These are phyloP conservation scores for Mesoclemmys tuberculata DNA, from an alignment of 2,113 vertebrate species.

Conservation along the genomic window DNA sequence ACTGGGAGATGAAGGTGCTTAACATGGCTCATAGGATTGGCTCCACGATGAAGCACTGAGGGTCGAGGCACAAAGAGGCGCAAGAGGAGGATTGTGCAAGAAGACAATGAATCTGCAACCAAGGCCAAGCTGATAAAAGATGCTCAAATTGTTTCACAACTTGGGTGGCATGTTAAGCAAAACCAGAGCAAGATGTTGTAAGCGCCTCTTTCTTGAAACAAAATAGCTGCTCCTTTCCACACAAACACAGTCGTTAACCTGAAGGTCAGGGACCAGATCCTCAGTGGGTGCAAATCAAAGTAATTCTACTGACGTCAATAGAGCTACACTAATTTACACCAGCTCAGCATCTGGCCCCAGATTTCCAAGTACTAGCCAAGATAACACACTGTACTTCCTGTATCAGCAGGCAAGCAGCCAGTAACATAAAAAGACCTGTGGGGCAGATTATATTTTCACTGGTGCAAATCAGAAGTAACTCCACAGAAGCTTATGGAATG, in stretches of 20 bases:
- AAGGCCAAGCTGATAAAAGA: slow-evolving; percentile 73
- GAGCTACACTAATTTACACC: slow-evolving; percentile 53
- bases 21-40: slow-evolving; percentile 21
- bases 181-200: slow-evolving; percentile 67
- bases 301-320: neutral
- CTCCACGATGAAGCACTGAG: slow-evolving; percentile 14
- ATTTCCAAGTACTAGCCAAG: slow-evolving; percentile 2
- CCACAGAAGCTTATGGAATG: slow-evolving; percentile 32
- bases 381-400: slow-evolving; percentile 52
- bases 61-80: neutral
- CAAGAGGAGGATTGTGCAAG: slow-evolving; percentile 63
- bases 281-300: neutral
- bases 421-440: slow-evolving; percentile 53
- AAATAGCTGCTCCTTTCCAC: slow-evolving; percentile 66
- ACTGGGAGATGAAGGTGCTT: slow-evolving; percentile 57
- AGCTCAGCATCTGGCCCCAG: slow-evolving; percentile 61
- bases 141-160: slow-evolving; percentile 74
- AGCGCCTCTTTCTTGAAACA: slow-evolving; percentile 65
- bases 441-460: slow-evolving; percentile 50
- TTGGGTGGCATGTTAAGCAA: slow-evolving; percentile 74
- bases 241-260: slow-evolving; percentile 51
- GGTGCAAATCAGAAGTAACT: slow-evolving; percentile 50
- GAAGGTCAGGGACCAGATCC: slow-evolving; percentile 26
- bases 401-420: slow-evolving; percentile 58
- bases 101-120: slow-evolving; percentile 68